phyloP scores from a whole-genome alignment of 2,113 vertebrate species.

The Danionella cerebrum region DNA sequence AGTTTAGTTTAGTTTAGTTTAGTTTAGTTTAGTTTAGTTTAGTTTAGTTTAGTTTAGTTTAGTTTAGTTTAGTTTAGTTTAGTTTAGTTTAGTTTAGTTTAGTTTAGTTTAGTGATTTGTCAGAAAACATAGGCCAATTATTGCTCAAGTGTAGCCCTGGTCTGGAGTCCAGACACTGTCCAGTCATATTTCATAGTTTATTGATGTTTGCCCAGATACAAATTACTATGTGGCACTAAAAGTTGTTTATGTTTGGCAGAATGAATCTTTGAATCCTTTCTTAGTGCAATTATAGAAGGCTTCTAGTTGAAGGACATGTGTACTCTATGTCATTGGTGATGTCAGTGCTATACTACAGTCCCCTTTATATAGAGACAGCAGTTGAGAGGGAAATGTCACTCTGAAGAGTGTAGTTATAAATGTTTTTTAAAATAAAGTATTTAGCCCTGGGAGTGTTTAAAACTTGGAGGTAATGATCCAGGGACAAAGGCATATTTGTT shows the following conservation, averaged over 20 bases:
- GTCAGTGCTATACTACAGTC: conserved; percentile 49
- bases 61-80: too few relatives aligned
- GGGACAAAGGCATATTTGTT: conserved; percentile 28
- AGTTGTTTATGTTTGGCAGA: conserved; percentile 36
- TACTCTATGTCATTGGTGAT: conserved; percentile 52
- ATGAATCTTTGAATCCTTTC: conserved; percentile 45
- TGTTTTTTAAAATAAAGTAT: background rate
- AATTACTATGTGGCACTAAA: too few relatives aligned
- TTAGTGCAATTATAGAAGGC: conserved; percentile 54
- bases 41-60: too few relatives aligned
- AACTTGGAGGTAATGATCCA: conserved; percentile 28
- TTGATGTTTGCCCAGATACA: too few relatives aligned
- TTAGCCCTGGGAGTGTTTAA: background rate
- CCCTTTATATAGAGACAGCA: conserved; percentile 41
- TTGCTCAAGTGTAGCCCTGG: too few relatives aligned
- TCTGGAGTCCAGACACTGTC: too few relatives aligned
- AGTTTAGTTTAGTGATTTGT: too few relatives aligned
- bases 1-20: too few relatives aligned
- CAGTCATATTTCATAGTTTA: too few relatives aligned
- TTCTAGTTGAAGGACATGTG: conserved; percentile 41
- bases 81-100: too few relatives aligned
- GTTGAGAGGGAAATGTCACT: conserved; percentile 35
- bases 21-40: too few relatives aligned
- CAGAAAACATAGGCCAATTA: too few relatives aligned
- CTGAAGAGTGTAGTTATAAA: background rate